Evolutionary conservation across 1,140 invertebrate genomes (phyloP), one percentile per base, ranked within the genome.

Genomic region (Drosophila mayri): DNA sequence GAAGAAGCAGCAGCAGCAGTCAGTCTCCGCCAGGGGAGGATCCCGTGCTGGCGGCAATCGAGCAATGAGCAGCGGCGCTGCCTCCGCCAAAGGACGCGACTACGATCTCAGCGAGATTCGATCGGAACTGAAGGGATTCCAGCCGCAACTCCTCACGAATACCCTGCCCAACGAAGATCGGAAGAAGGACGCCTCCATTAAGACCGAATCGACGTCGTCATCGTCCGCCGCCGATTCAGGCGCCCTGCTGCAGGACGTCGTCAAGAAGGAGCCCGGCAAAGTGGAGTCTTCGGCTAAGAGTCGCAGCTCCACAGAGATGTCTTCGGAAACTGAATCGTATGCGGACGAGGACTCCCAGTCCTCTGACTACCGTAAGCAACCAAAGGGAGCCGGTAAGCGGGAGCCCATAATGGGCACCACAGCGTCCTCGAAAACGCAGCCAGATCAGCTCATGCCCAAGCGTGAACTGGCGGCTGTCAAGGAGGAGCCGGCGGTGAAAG

Each of bases 91-190:
- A 74, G 95, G 95, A 16, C 93, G 96, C 6, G 96, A 97, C 87
- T 97, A 97, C 81, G 96, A 97, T 93, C 93, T 97, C 2, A 97
- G 96, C 93, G 96, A 97, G 93, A 97, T 97, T 65, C 93, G 96
- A 74, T 97, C 96, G 0, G 97, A 97, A 91, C 90, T 97, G 1
- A 98, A 97, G 92, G 96, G 96, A 22, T 95, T 97, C 32, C 90
- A 91, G 52, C 78, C 79, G 8, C 75, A 86, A 28, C 28, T 80
- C 3, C 35, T 86, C 6, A 12, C 62, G 55, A 37, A 14, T 0
- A 14, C 22, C 1, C n/a, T 4, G 50, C 77, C 72, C 54, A 46
- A 14, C 18, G 65, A 71, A n/a, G 76, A 84, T 10, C 75, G 80
- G 41, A 81, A 78, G 35, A 72, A 86, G 25, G 43, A 47, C 1